Evolutionary conservation across 2,888 invertebrate genomes (phyloP).

Genomic region (Mythimna ferrago): DNA sequence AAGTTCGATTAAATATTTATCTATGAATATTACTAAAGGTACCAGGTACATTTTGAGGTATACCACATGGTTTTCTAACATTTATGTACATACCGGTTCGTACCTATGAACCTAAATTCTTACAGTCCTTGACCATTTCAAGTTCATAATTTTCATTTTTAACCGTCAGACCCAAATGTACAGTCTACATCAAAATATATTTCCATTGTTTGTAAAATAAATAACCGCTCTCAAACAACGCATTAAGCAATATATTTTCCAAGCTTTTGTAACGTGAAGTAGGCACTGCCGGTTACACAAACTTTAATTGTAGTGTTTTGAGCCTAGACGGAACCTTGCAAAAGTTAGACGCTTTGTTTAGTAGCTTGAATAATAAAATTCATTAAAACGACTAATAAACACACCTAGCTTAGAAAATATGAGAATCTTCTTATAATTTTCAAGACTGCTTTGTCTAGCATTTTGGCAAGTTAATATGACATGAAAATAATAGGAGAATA

Average conservation of each 20-base stretch:
- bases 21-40: background rate
- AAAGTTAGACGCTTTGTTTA: slow-evolving; percentile 32
- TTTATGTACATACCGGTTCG: too few species aligned
- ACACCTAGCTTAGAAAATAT: background rate
- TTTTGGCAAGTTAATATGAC: background rate
- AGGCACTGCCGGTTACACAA: slow-evolving; percentile 62
- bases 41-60: background rate
- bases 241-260: slow-evolving; percentile 68
- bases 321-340: slow-evolving; percentile 24
- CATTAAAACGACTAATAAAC: slow-evolving; percentile 9
- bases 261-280: slow-evolving; percentile 66
- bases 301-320: slow-evolving; percentile 45
- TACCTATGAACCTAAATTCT: background rate
- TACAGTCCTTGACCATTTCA: slow-evolving; percentile 2
- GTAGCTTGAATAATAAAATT: slow-evolving; percentile 15
- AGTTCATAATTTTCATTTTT: slow-evolving; percentile 26
- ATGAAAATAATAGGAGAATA: background rate
- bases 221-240: slow-evolving; percentile 65
- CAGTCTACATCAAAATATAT: slow-evolving; percentile 55
- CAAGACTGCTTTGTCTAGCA: background rate
- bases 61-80: too few species aligned
- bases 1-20: background rate
- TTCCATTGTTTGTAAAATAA: slow-evolving; percentile 64
- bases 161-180: slow-evolving; percentile 25
- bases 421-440: background rate